phyloP scores from a whole-genome alignment of 2,888 invertebrate genomes.

The Lasiommata megera region DNA sequence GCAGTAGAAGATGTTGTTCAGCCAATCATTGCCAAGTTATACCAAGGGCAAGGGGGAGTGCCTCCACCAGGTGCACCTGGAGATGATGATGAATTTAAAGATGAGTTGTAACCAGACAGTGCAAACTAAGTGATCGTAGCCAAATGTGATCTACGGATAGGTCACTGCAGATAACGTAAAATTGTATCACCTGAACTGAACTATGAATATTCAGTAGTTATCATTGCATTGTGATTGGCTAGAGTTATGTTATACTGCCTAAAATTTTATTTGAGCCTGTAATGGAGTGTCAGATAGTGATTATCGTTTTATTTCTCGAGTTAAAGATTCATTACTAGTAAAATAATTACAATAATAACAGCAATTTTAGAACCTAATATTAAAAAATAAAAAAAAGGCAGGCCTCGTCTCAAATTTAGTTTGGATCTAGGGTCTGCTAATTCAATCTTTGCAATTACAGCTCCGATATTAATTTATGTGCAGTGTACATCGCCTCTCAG shows the following conservation, averaged over 20 bases:
- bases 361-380: no score
- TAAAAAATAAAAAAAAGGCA: no score
- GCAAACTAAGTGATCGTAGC: slow-evolving; percentile 56
- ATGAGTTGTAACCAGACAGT: slow-evolving; percentile 87
- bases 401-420: no score
- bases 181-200: slow-evolving; percentile 8
- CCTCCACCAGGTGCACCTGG: slow-evolving; percentile 87
- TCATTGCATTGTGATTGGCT: neutral
- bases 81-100: slow-evolving; percentile 89
- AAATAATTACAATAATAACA: no score
- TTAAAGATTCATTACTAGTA: no score
- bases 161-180: slow-evolving; percentile 46
- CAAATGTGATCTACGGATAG: slow-evolving; percentile 65
- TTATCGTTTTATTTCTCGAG: neutral
- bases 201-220: neutral
- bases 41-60: slow-evolving; percentile 91
- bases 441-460: neutral
- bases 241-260: neutral
- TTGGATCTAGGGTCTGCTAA: neutral
- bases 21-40: slow-evolving; percentile 98
- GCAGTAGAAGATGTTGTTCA: slow-evolving; percentile 96
- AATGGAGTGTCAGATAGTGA: neutral
- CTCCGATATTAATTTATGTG: slow-evolving; percentile 1
- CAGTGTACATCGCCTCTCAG: slow-evolving; percentile 43
- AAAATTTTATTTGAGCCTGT: neutral